Conservation (phyloP, 2,888 invertebrate species). For the Sipunculus nudus region DNA sequence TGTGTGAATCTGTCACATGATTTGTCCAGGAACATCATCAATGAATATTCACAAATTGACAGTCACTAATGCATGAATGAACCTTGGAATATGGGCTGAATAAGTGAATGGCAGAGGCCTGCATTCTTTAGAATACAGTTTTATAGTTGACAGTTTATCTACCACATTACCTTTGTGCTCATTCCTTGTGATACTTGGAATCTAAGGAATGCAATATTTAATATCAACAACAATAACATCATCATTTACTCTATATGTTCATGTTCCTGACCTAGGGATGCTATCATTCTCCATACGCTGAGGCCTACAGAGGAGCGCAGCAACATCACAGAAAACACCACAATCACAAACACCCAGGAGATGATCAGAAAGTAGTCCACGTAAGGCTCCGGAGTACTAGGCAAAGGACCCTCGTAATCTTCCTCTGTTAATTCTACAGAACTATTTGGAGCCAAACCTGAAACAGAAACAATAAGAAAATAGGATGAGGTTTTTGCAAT, state of each 20-base stretch:
- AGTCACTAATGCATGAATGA: too few relatives aligned
- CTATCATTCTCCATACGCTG: constrained; percentile 15
- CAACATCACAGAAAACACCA: constrained; percentile 47
- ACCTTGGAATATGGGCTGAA: too few relatives aligned
- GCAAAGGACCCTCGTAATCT: constrained; percentile 76
- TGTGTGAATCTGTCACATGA: too few relatives aligned
- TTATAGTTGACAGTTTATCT: too few relatives aligned
- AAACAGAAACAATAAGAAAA: constrained; percentile 5
- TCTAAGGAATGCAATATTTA: too few relatives aligned
- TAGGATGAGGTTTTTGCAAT: constrained; percentile 8
- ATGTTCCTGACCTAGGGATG: constrained; percentile 25
- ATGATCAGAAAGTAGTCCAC: constrained; percentile 83
- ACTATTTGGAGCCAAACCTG: constrained; percentile 31
- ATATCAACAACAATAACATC: too few relatives aligned
- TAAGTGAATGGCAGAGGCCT: too few relatives aligned
- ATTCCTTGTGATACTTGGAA: too few relatives aligned
- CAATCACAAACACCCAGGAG: constrained; percentile 85
- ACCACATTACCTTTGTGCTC: too few relatives aligned
- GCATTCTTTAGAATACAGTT: too few relatives aligned
- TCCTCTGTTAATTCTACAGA: constrained; percentile 43
- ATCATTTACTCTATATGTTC: constrained; percentile 8
- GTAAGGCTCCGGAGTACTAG: constrained; percentile 79
- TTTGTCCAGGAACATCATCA: too few relatives aligned
- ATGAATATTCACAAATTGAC: too few relatives aligned
- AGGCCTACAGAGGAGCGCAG: constrained; percentile 14